phyloP scores from a whole-genome alignment of 2,888 invertebrate species.

The Mythimna albipuncta region DNA sequence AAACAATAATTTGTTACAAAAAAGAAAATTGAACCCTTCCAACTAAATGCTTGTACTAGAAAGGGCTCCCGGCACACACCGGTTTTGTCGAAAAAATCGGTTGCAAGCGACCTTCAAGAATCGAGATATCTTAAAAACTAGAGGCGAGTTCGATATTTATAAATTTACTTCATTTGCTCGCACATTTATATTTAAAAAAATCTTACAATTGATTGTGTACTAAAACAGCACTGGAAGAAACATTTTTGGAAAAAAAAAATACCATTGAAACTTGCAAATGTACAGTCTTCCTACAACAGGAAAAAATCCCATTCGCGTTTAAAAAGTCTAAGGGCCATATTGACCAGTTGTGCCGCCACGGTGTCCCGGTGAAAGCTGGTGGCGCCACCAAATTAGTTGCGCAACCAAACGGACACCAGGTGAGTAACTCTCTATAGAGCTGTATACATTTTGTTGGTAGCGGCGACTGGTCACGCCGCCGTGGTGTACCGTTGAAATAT shows the following conservation, averaged over 20 bases:
- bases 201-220: neutral
- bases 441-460: no score
- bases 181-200: neutral
- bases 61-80: constrained; percentile 12
- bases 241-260: neutral
- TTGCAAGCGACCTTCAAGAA: constrained; percentile 52
- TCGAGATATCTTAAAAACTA: constrained; percentile 42
- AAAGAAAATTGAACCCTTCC: constrained; percentile 13
- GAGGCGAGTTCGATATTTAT: constrained; percentile 52
- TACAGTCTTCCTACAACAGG: constrained; percentile 11
- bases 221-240: constrained; percentile 28
- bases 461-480: no score
- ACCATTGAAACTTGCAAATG: constrained; percentile 9
- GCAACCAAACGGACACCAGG: no score
- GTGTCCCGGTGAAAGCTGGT: no score
- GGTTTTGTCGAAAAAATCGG: constrained; percentile 1
- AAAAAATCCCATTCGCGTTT: constrained; percentile 9
- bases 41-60: constrained; percentile 35
- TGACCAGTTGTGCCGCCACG: no score
- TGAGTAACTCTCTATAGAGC: no score
- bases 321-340: neutral
- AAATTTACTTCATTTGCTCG: constrained; percentile 5
- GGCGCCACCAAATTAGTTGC: no score
- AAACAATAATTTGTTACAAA: constrained; percentile 7
- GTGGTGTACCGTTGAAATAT: no score